phyloP scores from a whole-genome alignment of 2,113 vertebrate species.

The Eolophus roseicapilla region DNA sequence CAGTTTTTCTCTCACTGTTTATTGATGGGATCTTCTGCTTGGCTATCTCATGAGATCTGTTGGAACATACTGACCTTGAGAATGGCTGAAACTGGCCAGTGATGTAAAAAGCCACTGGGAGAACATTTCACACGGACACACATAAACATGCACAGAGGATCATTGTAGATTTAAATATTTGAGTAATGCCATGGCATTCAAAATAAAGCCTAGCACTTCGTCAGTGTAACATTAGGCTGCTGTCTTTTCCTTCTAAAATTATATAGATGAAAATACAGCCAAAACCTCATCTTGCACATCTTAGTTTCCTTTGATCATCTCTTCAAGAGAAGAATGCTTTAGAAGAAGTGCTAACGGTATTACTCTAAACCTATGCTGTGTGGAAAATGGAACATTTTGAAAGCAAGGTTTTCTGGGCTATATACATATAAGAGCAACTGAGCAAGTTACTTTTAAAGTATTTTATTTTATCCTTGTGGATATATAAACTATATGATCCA shows the following conservation, averaged over 20 bases:
- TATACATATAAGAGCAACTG: background rate
- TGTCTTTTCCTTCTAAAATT: background rate
- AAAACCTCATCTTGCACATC: background rate
- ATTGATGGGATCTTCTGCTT: background rate
- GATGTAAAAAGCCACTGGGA: background rate
- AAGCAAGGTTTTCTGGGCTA: background rate
- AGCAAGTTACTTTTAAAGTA: background rate
- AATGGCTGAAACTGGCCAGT: background rate
- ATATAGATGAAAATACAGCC: background rate
- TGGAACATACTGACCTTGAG: background rate
- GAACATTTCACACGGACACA: background rate
- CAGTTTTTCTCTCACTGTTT: background rate
- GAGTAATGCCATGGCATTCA: background rate
- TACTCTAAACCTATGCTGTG: background rate
- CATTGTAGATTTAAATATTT: background rate
- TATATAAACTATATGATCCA: background rate
- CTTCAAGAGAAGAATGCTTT: background rate
- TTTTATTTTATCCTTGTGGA: background rate
- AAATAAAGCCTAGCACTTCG: background rate
- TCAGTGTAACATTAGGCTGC: background rate
- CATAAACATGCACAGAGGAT: background rate
- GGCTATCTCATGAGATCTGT: background rate
- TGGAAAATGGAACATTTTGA: background rate
- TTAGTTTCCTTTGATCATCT: background rate
- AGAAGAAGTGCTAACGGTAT: background rate